Conservation (phyloP, 2,113 vertebrate species). For the Balaeniceps rex region DNA sequence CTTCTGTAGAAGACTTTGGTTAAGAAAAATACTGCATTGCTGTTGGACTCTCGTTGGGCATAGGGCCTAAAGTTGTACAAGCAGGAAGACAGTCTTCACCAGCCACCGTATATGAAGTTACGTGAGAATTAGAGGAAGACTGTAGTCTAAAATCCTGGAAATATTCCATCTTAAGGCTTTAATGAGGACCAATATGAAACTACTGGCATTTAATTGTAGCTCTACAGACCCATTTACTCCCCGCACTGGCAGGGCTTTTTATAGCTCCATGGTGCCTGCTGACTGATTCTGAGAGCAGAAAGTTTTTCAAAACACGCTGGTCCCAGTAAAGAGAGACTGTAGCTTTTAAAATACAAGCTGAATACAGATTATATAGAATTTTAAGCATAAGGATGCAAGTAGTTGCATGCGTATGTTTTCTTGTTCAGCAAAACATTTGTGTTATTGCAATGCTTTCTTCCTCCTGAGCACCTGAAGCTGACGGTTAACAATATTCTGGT, state of each 20-base stretch:
- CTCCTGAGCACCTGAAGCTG: background rate
- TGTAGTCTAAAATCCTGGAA: background rate
- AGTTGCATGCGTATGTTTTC: background rate
- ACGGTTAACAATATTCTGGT: background rate
- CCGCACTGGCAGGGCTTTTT: background rate
- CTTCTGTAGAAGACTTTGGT: background rate
- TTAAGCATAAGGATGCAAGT: background rate
- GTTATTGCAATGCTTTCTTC: background rate
- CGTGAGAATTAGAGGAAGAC: background rate
- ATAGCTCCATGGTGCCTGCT: background rate
- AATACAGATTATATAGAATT: background rate
- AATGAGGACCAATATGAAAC: background rate
- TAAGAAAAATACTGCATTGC: background rate
- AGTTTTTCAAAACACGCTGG: background rate
- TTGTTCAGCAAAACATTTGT: background rate
- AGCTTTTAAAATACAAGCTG: background rate
- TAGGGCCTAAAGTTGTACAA: background rate
- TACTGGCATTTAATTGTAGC: background rate
- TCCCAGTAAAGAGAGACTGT: background rate
- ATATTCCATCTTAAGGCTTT: background rate
- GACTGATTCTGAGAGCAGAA: background rate
- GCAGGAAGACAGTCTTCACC: background rate
- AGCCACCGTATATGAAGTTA: background rate
- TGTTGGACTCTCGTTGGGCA: accelerated
- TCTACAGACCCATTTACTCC: background rate